Evolutionary conservation across 2,888 invertebrate genomes (phyloP).

Genomic region (Cyrtodaria siliqua): DNA sequence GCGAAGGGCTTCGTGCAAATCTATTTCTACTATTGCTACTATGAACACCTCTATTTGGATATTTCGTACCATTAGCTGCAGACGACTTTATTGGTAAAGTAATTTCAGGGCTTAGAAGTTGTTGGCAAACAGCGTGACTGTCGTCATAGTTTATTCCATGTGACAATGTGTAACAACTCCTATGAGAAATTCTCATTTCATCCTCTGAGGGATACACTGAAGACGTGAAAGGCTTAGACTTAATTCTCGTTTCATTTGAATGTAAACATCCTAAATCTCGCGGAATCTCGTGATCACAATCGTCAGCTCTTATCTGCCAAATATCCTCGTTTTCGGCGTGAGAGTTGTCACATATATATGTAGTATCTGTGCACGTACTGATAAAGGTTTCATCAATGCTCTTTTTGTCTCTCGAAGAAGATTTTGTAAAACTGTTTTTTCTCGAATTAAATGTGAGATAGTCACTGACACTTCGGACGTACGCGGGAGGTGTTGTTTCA

Average conservation of each 20-base stretch:
- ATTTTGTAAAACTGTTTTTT: background rate
- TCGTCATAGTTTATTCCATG: constrained; percentile 24
- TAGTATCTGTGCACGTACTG: constrained; percentile 55
- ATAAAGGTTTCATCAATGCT: constrained; percentile 48
- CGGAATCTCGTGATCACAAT: constrained; percentile 12
- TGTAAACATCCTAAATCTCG: background rate
- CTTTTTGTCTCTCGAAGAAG: background rate
- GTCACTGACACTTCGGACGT: constrained; percentile 59
- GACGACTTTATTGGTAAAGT: constrained; percentile 13
- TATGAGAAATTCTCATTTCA: constrained; percentile 27
- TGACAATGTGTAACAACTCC: constrained; percentile 20
- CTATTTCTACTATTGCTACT: constrained; percentile 6
- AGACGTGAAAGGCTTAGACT: constrained; percentile 16
- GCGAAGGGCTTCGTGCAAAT: constrained; percentile 52
- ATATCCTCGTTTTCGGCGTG: constrained; percentile 38
- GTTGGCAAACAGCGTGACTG: constrained; percentile 34
- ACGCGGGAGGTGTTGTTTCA: constrained; percentile 25
- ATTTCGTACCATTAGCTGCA: constrained; percentile 8
- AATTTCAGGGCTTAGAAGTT: constrained; percentile 35
- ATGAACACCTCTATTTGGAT: background rate
- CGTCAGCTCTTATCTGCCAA: constrained; percentile 51
- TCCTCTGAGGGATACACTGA: constrained; percentile 13
- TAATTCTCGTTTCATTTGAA: background rate
- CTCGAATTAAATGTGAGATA: constrained; percentile 35
- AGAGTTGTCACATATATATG: constrained; percentile 46